phyloP scores from a whole-genome alignment of 2,888 invertebrate genomes.

The Synanthedon andrenaeformis region DNA sequence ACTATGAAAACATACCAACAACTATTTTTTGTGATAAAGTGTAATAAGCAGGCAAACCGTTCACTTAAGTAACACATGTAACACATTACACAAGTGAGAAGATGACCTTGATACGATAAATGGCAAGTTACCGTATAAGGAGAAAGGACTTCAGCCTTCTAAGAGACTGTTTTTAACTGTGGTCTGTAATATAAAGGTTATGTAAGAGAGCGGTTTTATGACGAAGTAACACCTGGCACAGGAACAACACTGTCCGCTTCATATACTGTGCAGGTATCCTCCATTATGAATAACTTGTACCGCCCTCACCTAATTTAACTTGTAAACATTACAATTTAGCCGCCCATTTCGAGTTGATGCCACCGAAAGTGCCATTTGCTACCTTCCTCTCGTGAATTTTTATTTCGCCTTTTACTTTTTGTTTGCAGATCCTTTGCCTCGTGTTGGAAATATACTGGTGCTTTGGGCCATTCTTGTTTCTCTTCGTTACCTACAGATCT shows the following conservation, averaged over 20 bases:
- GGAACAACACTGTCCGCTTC: background rate
- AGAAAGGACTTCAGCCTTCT: too few species aligned
- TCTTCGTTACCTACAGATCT: background rate
- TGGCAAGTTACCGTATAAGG: too few species aligned
- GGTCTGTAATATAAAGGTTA: too few species aligned
- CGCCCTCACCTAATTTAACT: slow-evolving; percentile 60
- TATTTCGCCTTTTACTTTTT: slow-evolving; percentile 38
- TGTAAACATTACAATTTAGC: slow-evolving; percentile 63
- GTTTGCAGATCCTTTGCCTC: slow-evolving; percentile 16
- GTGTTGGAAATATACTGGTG: background rate
- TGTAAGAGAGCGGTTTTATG: too few species aligned
- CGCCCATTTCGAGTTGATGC: slow-evolving; percentile 54
- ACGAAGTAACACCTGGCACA: too few species aligned
- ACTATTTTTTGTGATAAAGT: too few species aligned
- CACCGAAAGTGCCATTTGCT: slow-evolving; percentile 50
- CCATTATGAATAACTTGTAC: slow-evolving; percentile 54
- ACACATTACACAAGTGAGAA: too few species aligned
- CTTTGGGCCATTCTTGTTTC: background rate
- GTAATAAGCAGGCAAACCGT: too few species aligned
- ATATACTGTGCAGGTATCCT: slow-evolving; percentile 26
- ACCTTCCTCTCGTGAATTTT: slow-evolving; percentile 46
- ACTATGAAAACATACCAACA: too few species aligned
- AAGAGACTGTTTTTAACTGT: too few species aligned
- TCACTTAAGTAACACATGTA: too few species aligned
- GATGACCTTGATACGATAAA: too few species aligned